phyloP scores from a whole-genome alignment of 2,888 invertebrate genomes.

The Hyposoter didymator region DNA sequence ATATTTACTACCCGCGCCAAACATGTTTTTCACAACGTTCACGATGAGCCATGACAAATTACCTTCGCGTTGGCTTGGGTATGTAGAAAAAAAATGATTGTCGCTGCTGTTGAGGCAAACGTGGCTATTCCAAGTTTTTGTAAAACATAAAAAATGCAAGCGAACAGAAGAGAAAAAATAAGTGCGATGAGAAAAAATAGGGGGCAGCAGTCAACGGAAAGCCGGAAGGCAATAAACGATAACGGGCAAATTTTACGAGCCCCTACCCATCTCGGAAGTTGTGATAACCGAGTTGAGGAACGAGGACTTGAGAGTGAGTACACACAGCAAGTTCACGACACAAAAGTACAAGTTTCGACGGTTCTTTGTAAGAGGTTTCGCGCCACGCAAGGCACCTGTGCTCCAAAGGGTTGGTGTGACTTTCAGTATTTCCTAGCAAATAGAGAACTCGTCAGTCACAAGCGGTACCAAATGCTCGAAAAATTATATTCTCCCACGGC shows the following conservation, averaged over 20 bases:
- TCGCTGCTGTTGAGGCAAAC: neutral
- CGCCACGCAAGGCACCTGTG: conserved; percentile 35
- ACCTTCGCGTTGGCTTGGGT: neutral
- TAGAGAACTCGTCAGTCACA: conserved; percentile 18
- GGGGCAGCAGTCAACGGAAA: conserved; percentile 27
- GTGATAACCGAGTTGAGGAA: conserved; percentile 62
- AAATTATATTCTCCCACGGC: conserved; percentile 48
- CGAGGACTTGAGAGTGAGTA: conserved; percentile 31
- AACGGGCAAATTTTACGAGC: conserved; percentile 70
- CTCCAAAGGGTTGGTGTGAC: conserved; percentile 30
- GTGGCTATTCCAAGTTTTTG: neutral
- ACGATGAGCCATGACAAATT: neutral
- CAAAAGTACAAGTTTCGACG: conserved; percentile 54
- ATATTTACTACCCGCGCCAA: neutral
- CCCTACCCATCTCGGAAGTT: conserved; percentile 60
- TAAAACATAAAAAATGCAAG: conserved; percentile 1
- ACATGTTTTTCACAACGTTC: neutral
- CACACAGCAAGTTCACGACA: conserved; percentile 48
- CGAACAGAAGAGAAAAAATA: conserved; percentile 24
- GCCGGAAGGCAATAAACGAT: conserved; percentile 66
- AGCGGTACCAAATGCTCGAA: conserved; percentile 50
- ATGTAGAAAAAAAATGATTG: neutral
- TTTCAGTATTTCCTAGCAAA: conserved; percentile 6
- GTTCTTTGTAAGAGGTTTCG: conserved; percentile 43
- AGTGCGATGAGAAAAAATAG: conserved; percentile 31